Conservation (phyloP, 2,888 invertebrate genomes). For the Drosophila paramelanica region DNA sequence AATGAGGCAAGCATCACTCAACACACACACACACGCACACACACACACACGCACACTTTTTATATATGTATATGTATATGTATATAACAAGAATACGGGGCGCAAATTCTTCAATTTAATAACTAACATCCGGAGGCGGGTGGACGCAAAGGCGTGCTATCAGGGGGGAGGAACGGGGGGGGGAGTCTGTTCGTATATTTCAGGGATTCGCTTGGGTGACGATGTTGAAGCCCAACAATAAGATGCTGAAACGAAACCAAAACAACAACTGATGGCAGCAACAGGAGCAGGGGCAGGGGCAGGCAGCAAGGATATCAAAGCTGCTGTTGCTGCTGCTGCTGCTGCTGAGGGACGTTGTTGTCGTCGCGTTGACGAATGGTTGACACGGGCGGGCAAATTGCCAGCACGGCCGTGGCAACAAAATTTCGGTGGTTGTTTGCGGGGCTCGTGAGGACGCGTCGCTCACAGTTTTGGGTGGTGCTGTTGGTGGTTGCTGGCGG, state of each 20-base stretch:
- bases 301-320: conserved; percentile 39
- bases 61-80: neutral
- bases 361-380: conserved; percentile 74
- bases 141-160: conserved; percentile 9
- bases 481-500: conserved; percentile 10
- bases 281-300: conserved; percentile 10
- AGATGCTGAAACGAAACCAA: conserved; percentile 44
- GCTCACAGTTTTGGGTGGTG: conserved; percentile 45
- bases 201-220: conserved; percentile 40
- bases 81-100: conserved; percentile 45
- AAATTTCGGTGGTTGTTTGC: conserved; percentile 61
- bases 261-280: conserved; percentile 2
- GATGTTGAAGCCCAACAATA: conserved; percentile 45
- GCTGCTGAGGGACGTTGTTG: conserved; percentile 47
- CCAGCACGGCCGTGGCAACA: conserved; percentile 30
- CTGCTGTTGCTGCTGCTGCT: conserved; percentile 1
- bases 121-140: conserved; percentile 77
- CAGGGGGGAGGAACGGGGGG: neutral
- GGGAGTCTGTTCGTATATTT: conserved; percentile 17
- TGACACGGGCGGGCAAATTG: conserved; percentile 62
- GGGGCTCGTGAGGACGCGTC: conserved; percentile 14
- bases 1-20: conserved; percentile 64
- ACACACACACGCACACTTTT: neutral
- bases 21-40: conserved; percentile 8
- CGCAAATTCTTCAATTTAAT: conserved; percentile 82